These are phyloP conservation scores for Notothenia coriiceps DNA, from an alignment of 2,113 vertebrate genomes.

Conservation along the genomic window DNA sequence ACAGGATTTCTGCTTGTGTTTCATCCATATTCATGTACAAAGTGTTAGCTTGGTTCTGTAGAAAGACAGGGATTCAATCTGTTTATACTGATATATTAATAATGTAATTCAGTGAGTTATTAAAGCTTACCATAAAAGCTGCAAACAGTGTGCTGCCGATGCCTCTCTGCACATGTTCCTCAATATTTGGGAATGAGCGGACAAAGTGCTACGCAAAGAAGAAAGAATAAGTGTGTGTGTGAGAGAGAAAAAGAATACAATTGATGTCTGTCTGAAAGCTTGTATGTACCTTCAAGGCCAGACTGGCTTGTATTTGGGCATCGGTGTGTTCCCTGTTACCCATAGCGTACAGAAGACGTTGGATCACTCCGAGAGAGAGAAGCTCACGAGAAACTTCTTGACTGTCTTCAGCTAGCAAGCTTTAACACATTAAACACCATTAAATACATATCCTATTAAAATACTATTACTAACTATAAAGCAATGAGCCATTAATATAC, in stretches of 20 bases:
- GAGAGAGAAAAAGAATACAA: background rate
- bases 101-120: background rate
- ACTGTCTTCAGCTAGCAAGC: constrained; percentile 81
- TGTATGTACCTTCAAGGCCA: constrained; percentile 84
- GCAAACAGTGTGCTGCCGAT: constrained; percentile 85
- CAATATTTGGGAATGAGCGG: constrained; percentile 76
- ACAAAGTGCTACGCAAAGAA: constrained; percentile 84
- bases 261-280: background rate
- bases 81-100: background rate
- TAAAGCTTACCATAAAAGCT: constrained; percentile 84
- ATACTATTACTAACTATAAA: background rate
- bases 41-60: constrained; percentile 79
- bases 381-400: constrained; percentile 81
- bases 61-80: background rate
- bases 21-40: constrained; percentile 84
- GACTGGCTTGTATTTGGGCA: constrained; percentile 88
- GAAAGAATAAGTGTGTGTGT: background rate
- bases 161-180: constrained; percentile 73
- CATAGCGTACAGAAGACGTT: constrained; percentile 83
- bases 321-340: constrained; percentile 86
- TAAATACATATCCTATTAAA: background rate
- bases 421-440: constrained; percentile 50
- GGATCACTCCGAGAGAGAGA: constrained; percentile 84
- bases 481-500: background rate
- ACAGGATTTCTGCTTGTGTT: constrained; percentile 82